Percentiles rank a stretch among this genome's conserved stretches.
Evolutionary conservation across 2,888 invertebrate species (phyloP).

Genomic region (Agriotes lineatus): DNA sequence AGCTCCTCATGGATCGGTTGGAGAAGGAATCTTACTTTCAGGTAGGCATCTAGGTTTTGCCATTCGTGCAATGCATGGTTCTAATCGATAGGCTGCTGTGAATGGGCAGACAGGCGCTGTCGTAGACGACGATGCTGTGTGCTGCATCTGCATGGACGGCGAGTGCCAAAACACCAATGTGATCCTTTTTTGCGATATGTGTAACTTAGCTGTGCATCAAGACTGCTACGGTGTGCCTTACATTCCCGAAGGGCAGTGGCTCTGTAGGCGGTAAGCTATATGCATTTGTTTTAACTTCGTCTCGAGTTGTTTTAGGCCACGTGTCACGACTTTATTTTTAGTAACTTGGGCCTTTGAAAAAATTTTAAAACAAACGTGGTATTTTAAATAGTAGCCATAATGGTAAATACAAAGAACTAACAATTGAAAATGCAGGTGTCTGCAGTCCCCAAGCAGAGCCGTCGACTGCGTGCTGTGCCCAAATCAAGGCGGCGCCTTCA

Average conservation of each 20-base stretch:
- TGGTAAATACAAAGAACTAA: neutral
- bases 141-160: slow-evolving; percentile 98
- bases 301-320: too few species aligned
- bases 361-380: too few species aligned
- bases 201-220: slow-evolving; percentile 98
- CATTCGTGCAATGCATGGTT: neutral
- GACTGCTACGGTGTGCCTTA: slow-evolving; percentile 94
- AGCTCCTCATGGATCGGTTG: slow-evolving; percentile 95
- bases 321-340: too few species aligned
- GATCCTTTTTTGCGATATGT: slow-evolving; percentile 99
- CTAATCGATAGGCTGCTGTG: slow-evolving; percentile 72
- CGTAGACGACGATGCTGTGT: slow-evolving; percentile 97
- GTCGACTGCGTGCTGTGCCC: slow-evolving; percentile 99
- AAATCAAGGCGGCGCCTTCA: slow-evolving; percentile 98
- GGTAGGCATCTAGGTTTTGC: slow-evolving; percentile 65
- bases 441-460: slow-evolving; percentile 95
- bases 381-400: neutral
- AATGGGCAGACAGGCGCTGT: slow-evolving; percentile 80
- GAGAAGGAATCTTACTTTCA: slow-evolving; percentile 98
- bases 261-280: slow-evolving; percentile 76
- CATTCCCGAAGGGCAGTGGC: slow-evolving; percentile 84
- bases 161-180: slow-evolving; percentile 99
- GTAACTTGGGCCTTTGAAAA: too few species aligned
- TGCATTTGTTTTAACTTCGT: too few species aligned
- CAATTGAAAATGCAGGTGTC: slow-evolving; percentile 73